Conservation (phyloP, 2,797 vertebrate genomes). For the Falco concolor region DNA sequence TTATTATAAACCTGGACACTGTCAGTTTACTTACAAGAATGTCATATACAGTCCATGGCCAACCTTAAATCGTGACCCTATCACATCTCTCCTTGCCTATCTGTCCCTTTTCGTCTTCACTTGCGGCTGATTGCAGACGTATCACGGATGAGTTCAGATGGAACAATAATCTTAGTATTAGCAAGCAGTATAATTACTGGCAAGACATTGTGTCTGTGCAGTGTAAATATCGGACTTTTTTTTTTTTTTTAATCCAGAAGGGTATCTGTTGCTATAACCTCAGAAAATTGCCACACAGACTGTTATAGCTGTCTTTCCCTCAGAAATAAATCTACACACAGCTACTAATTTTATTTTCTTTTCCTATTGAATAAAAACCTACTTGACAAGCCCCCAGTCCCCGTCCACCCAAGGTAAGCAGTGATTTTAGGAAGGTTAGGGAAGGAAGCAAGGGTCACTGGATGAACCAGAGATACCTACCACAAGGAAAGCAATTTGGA, state of each 20-base stretch:
- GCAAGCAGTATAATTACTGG: background rate
- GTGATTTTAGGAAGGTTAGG: background rate
- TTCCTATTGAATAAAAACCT: background rate
- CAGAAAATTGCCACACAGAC: background rate
- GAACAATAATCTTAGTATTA: background rate
- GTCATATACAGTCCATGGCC: conserved; percentile 20
- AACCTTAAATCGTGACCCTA: conserved; percentile 4
- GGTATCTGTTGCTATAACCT: background rate
- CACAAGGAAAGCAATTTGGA: background rate
- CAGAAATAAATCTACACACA: background rate
- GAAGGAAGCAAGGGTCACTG: background rate
- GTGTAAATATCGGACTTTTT: background rate
- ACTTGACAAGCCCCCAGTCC: background rate
- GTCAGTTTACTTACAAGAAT: conserved; percentile 63
- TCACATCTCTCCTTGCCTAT: background rate
- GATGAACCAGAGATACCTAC: background rate
- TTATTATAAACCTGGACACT: conserved; percentile 70
- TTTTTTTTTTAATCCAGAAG: background rate
- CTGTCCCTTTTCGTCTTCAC: background rate
- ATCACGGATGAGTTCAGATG: background rate
- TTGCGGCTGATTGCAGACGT: background rate
- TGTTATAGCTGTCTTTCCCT: background rate
- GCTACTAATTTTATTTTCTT: background rate
- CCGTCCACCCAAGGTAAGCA: background rate
- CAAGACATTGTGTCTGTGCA: background rate